Percentiles rank a stretch among this genome's conserved stretches.
phyloP scores from a whole-genome alignment of 2,113 vertebrate genomes.

The Coreoperca whiteheadi region DNA sequence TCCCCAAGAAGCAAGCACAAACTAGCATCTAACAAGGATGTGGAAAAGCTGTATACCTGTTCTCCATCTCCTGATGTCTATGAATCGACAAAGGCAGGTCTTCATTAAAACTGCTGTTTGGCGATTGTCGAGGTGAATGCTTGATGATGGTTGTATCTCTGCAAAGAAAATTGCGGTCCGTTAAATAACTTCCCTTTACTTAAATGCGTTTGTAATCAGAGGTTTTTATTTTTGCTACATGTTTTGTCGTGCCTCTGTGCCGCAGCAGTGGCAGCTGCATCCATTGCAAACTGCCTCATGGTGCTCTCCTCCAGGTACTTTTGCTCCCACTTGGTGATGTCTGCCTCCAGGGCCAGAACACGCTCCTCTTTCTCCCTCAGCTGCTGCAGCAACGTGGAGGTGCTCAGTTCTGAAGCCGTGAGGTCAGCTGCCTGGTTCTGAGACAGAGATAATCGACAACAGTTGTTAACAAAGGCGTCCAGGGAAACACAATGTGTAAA shows the following conservation, averaged over 20 bases:
- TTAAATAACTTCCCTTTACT: neutral
- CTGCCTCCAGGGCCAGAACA: slow-evolving; percentile 94
- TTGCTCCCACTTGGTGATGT: slow-evolving; percentile 99
- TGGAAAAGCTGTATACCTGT: slow-evolving; percentile 84
- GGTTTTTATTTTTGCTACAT: neutral
- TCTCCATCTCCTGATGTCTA: slow-evolving; percentile 97
- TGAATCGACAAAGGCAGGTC: slow-evolving; percentile 89
- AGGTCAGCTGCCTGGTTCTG: slow-evolving; percentile 56
- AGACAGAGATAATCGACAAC: slow-evolving; percentile 64
- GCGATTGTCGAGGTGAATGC: slow-evolving; percentile 92
- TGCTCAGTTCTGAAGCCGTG: slow-evolving; percentile 75
- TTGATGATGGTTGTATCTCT: slow-evolving; percentile 98
- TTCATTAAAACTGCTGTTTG: slow-evolving; percentile 95
- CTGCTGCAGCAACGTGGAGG: slow-evolving; percentile 87
- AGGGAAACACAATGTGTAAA: neutral
- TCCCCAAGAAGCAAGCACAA: neutral
- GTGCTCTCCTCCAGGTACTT: slow-evolving; percentile 98
- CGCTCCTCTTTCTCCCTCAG: slow-evolving; percentile 94
- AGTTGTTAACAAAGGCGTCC: neutral
- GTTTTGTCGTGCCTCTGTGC: slow-evolving; percentile 85
- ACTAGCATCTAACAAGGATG: fast-evolving
- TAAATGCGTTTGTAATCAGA: fast-evolving
- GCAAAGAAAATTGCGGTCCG: slow-evolving; percentile 14
- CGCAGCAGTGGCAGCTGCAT: slow-evolving; percentile 93
- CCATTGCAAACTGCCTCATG: slow-evolving; percentile 99